These are phyloP conservation scores for Myrmophylax atrothorax DNA, from an alignment of 2,113 vertebrate species.

Conservation along the genomic window DNA sequence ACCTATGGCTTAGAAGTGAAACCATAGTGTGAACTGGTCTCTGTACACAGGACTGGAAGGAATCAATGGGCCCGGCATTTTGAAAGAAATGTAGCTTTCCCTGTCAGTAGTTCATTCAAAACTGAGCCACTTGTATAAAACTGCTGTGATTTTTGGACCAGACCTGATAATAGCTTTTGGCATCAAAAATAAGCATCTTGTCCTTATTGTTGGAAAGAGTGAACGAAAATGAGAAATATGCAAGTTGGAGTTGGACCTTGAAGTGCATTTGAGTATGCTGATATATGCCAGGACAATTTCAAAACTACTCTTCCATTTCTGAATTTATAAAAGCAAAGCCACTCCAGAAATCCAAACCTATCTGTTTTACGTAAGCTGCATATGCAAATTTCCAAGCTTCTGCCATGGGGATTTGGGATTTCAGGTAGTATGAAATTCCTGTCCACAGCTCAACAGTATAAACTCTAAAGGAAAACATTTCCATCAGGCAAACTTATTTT, in stretches of 20 bases:
- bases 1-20: not conserved
- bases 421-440: not conserved
- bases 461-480: not conserved
- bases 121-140: not conserved
- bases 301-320: conserved; percentile 15
- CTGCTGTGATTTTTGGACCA: not conserved
- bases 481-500: not conserved
- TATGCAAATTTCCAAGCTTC: not conserved
- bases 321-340: not conserved
- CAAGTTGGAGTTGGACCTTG: not conserved
- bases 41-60: not conserved
- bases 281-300: not conserved
- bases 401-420: not conserved
- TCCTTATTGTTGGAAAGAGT: not conserved
- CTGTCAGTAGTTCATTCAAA: not conserved
- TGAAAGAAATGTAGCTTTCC: not conserved
- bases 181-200: not conserved
- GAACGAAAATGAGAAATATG: not conserved
- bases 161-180: not conserved
- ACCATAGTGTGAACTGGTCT: rapidly evolving
- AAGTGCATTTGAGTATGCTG: not conserved
- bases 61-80: not conserved
- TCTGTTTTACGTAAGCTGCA: not conserved
- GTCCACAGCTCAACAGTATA: not conserved
- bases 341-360: not conserved